Conservation (phyloP, 2,113 vertebrate genomes). For the Pseudopipra pipra region DNA sequence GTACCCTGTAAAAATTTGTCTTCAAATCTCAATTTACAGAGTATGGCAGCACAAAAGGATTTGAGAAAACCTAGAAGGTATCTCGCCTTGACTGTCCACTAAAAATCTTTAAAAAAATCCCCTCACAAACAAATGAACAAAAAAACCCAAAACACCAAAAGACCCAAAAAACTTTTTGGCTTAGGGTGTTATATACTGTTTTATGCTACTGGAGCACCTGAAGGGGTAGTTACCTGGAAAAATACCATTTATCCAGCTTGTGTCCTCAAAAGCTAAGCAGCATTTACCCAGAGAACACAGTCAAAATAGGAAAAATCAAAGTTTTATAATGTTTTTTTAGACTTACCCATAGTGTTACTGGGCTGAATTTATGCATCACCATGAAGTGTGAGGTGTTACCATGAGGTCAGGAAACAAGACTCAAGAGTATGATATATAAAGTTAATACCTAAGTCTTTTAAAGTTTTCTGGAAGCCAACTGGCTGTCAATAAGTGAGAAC, state of each 20-base stretch:
- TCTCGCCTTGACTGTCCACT: neutral
- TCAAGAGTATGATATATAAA: neutral
- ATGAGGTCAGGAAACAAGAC: neutral
- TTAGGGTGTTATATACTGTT: neutral
- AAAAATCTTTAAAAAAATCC: neutral
- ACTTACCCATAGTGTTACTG: neutral
- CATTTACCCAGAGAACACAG: neutral
- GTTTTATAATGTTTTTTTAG: neutral
- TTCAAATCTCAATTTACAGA: neutral
- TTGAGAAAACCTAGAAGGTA: neutral
- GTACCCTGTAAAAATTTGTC: neutral
- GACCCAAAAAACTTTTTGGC: neutral
- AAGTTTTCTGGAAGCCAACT: neutral
- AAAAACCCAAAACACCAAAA: rapidly evolving
- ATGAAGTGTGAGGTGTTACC: neutral
- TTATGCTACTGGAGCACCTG: neutral
- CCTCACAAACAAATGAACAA: neutral
- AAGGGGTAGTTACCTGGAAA: neutral
- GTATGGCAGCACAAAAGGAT: neutral
- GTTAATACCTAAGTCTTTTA: neutral
- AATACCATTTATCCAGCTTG: neutral
- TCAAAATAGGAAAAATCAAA: rapidly evolving
- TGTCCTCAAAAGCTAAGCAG: neutral
- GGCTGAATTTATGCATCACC: neutral
- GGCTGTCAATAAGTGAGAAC: neutral